Conservation (phyloP, 2,888 invertebrate genomes). For the Ecdyonurus torrentis region DNA sequence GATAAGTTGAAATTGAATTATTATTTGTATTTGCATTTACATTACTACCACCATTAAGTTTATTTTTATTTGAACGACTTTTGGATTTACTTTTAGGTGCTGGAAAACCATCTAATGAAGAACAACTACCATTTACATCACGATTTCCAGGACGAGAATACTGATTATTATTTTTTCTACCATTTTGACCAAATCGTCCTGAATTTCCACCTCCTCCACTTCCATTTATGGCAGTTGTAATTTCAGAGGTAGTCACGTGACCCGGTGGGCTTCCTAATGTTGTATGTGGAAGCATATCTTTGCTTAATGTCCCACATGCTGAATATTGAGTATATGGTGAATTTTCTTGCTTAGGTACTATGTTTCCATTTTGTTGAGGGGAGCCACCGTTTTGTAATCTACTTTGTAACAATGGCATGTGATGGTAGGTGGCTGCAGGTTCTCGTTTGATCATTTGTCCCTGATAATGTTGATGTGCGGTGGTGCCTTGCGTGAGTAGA, state of each 20-base stretch:
- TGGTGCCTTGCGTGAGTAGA: constrained; percentile 34
- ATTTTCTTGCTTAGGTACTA: background rate
- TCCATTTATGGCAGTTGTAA: constrained; percentile 9
- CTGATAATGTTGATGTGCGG: constrained; percentile 12
- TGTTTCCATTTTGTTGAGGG: background rate
- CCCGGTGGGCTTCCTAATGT: constrained; percentile 68
- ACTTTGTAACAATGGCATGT: constrained; percentile 66
- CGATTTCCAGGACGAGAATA: background rate
- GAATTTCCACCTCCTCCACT: constrained; percentile 12
- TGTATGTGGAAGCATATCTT: constrained; percentile 20
- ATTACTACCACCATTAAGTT: constrained; percentile 30
- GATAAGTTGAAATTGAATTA: constrained; percentile 19
- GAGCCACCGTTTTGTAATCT: constrained; percentile 50
- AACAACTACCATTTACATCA: background rate
- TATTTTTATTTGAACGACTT: background rate
- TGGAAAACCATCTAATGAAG: background rate
- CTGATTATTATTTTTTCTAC: constrained; percentile 10
- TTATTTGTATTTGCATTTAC: constrained; percentile 33
- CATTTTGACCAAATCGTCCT: constrained; percentile 13
- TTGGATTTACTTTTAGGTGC: background rate
- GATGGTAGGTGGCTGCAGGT: constrained; percentile 29
- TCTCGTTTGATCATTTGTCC: constrained; percentile 16
- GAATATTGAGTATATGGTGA: background rate
- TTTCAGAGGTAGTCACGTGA: constrained; percentile 48
- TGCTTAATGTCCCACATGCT: constrained; percentile 11